A percentile compares a stretch with the other conserved stretches of the same genome.
Conservation (phyloP, 2,797 vertebrate species). For the Tenualosa ilisha region DNA sequence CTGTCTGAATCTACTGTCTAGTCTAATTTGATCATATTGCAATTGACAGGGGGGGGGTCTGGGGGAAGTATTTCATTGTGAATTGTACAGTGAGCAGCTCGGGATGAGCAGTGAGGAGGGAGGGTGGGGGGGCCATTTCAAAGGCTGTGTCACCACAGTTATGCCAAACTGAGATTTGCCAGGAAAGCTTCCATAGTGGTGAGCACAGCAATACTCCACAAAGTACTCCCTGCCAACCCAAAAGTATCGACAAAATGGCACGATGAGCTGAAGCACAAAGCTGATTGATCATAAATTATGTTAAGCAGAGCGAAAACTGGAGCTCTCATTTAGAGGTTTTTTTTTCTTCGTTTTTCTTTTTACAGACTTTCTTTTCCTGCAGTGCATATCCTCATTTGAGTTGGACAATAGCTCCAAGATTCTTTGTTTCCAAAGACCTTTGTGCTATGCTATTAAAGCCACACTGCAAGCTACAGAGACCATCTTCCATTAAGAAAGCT, state of each 20-base stretch:
- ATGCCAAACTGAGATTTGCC: not conserved
- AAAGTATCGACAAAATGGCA: not conserved
- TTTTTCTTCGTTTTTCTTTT: not conserved
- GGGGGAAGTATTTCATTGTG: not conserved
- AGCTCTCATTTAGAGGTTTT: not conserved
- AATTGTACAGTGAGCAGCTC: not conserved
- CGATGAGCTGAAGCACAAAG: not conserved
- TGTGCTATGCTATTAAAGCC: not conserved
- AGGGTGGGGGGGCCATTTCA: not conserved
- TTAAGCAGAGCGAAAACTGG: not conserved
- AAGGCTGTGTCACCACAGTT: not conserved
- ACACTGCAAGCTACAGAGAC: not conserved
- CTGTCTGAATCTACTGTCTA: not conserved
- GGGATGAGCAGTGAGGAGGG: not conserved
- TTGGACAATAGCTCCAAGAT: not conserved
- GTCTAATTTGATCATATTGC: not conserved
- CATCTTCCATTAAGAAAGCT: not conserved
- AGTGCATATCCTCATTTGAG: not conserved
- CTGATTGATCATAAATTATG: conserved; percentile 8
- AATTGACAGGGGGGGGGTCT: not conserved
- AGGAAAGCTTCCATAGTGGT: not conserved
- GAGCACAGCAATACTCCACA: conserved; percentile 11
- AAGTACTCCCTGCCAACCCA: not conserved
- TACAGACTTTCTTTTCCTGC: not conserved
- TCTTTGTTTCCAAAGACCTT: not conserved